A percentile compares a stretch with the other conserved stretches of the same genome.
Evolutionary conservation across 2,113 vertebrate genomes (phyloP).

Genomic region (Uria aalge): DNA sequence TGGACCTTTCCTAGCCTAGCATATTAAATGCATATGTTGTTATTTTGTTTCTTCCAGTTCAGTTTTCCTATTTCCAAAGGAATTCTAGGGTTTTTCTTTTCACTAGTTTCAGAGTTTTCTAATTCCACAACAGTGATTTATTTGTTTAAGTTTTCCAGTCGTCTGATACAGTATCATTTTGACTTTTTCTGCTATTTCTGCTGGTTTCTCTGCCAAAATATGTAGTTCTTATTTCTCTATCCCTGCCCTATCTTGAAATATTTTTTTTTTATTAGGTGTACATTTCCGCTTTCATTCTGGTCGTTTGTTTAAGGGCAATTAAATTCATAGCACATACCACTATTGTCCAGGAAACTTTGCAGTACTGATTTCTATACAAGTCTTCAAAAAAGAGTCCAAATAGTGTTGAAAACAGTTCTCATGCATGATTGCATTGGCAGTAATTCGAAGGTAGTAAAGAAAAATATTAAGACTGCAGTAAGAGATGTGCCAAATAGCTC

Average conservation of each 20-base stretch:
- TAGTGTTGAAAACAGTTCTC: background rate
- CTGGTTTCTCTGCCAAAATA: background rate
- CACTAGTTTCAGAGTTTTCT: background rate
- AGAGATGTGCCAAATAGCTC: background rate
- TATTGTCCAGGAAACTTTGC: background rate
- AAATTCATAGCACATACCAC: background rate
- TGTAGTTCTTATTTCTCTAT: background rate
- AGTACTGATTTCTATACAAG: background rate
- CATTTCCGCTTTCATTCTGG: background rate
- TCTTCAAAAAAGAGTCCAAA: background rate
- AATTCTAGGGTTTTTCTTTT: background rate
- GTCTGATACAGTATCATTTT: background rate
- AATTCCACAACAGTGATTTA: background rate
- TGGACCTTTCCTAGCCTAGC: background rate
- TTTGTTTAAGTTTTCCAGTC: background rate
- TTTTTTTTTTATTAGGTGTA: background rate
- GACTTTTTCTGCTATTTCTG: background rate
- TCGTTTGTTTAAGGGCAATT: background rate
- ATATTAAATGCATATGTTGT: constrained; percentile 48
- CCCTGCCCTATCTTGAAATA: background rate
- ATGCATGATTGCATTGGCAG: background rate
- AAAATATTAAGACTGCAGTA: background rate
- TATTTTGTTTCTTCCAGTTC: background rate
- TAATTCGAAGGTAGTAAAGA: background rate
- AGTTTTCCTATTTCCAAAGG: background rate